Base-by-base conservation (phyloP, 2,797 vertebrate genomes). In the Meda fulgida region DNA sequence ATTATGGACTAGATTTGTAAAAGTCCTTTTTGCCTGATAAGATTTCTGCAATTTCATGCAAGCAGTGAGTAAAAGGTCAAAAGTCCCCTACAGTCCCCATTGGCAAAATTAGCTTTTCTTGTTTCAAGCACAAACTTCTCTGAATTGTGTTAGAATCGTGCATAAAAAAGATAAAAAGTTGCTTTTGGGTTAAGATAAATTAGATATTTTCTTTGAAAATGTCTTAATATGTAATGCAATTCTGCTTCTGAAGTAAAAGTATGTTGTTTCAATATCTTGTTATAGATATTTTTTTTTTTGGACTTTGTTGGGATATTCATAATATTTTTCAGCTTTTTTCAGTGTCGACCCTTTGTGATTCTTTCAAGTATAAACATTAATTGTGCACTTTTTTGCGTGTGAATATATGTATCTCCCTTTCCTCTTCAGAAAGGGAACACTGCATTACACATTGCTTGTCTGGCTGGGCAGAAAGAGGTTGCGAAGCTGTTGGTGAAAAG, bases 381-480 rank as follows among this genome's bases (percentile, higher is more conserved):
- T n/a, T n/a, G n/a, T n/a, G n/a, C n/a, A n/a, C n/a, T n/a, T n/a
- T n/a, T n/a, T n/a, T n/a, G n/a, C n/a, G n/a, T n/a, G n/a, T n/a
- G n/a, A n/a, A n/a, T n/a, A n/a, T 38, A 51, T 11, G 29, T 36
- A 46, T 75, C n/a, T 38, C 40, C 21, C 3, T 81, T n/a, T 67
- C 7, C 26, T 31, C 14, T 18, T 21, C 93, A 99, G 98, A 99
- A 99, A 93, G 98, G 98, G 85, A 99, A 99, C 90, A 98, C 97
- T 3, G 98, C 98, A 58, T 96, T 99, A 26, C 98, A 99, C 87
- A 99, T 99, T n/a, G 97, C 98, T 14, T 97, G 97, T 11, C 83
- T 99, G 92, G 98, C 98, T 1, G 98, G 98, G 79, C 98, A 99
- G 90, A 95, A 93, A 69, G 97, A 98, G 87, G 97, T 99, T 14